Conservation (phyloP, 1,140 invertebrate genomes). For the Brachionus manjavacas region DNA sequence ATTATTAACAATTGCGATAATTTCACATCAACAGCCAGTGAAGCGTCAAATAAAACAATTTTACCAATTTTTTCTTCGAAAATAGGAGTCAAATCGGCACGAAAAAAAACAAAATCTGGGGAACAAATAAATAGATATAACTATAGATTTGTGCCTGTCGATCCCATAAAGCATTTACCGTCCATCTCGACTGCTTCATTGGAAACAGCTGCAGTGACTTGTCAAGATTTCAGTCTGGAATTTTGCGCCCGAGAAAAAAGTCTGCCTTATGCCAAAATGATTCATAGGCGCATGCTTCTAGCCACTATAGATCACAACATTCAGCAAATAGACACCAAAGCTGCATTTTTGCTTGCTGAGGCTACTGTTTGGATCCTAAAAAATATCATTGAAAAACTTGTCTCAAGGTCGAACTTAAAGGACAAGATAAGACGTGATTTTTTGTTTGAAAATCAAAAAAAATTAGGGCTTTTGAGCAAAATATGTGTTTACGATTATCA, state of each 20-base stretch:
- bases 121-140: neutral
- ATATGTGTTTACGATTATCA: neutral
- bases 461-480: neutral
- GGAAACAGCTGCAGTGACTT: neutral
- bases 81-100: neutral
- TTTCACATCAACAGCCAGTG: conserved; percentile 10
- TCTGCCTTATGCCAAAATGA: conserved; percentile 36
- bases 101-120: neutral
- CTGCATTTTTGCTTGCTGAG: conserved; percentile 24
- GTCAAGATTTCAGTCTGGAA: conserved; percentile 15
- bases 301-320: conserved; percentile 5
- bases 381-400: conserved; percentile 23
- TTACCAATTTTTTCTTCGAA: conserved; percentile 4
- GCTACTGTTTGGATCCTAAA: conserved; percentile 30
- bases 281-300: conserved; percentile 16
- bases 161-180: conserved; percentile 30
- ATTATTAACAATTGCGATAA: conserved; percentile 30
- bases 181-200: conserved; percentile 10
- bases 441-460: neutral
- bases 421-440: neutral
- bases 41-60: conserved; percentile 26
- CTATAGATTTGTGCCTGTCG: conserved; percentile 28
- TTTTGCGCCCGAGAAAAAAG: conserved; percentile 39
- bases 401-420: conserved; percentile 16
- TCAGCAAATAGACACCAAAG: conserved; percentile 25